A percentile compares a stretch with the other conserved stretches of the same genome.
phyloP scores from a whole-genome alignment of 2,113 vertebrate species.

The Sitta europaea region DNA sequence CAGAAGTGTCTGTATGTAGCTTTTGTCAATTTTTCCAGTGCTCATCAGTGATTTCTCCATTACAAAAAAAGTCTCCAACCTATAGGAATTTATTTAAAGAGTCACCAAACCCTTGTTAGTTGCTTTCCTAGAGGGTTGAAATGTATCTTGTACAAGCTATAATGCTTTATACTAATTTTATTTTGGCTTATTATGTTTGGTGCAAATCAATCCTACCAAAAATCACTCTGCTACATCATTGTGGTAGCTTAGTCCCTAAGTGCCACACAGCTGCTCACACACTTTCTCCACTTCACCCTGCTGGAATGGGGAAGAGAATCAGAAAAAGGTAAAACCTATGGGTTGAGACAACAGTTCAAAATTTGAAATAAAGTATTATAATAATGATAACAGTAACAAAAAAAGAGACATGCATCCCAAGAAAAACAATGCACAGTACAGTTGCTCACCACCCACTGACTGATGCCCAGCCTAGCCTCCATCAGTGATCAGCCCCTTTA shows the following conservation, averaged over 20 bases:
- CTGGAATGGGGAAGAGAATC: not conserved
- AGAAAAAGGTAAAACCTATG: not conserved
- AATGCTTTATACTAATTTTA: not conserved
- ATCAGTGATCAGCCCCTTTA: not conserved
- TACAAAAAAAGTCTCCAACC: not conserved
- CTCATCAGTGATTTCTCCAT: not conserved
- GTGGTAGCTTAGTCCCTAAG: not conserved
- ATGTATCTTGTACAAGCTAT: not conserved
- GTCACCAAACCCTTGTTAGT: not conserved
- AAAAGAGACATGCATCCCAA: not conserved
- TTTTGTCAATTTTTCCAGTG: not conserved
- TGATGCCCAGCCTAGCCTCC: not conserved
- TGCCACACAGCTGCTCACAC: not conserved
- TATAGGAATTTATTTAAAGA: not conserved
- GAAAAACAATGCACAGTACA: not conserved
- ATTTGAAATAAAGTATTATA: not conserved
- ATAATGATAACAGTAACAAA: not conserved
- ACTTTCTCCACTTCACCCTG: not conserved
- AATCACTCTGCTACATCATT: not conserved
- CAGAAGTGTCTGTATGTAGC: not conserved
- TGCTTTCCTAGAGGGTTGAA: not conserved
- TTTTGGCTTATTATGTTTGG: not conserved
- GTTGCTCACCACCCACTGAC: not conserved
- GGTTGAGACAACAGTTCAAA: not conserved
- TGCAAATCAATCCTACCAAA: not conserved